Percentiles rank a stretch among this genome's conserved stretches.
Conservation (phyloP, 2,888 invertebrate species). For the Scaptomyza caliginosa region DNA sequence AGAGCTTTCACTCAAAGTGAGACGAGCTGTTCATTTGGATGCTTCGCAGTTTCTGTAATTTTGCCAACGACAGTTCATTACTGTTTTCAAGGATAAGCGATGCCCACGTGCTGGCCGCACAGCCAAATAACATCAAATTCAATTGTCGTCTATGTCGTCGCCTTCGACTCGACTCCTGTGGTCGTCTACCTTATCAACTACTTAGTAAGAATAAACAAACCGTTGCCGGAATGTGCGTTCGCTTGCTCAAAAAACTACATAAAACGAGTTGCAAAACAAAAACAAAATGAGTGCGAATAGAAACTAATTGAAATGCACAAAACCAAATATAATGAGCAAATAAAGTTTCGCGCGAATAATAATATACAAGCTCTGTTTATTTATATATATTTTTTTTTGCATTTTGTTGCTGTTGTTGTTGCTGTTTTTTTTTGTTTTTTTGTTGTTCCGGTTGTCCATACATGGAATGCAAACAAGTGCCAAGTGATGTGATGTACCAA, state of each 20-base stretch:
- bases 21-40: slow-evolving; percentile 58
- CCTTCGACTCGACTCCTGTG: slow-evolving; percentile 2
- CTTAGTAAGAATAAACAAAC: slow-evolving; percentile 9
- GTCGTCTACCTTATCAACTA: slow-evolving; percentile 10
- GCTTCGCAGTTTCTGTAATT: slow-evolving; percentile 56
- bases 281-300: not conserved
- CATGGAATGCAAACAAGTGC: slow-evolving; percentile 36
- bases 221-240: not conserved
- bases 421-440: no score
- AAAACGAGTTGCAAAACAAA: not conserved
- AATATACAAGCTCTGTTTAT: slow-evolving; percentile 8
- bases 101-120: slow-evolving; percentile 58
- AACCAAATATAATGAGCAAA: slow-evolving; percentile 1
- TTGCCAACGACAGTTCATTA: slow-evolving; percentile 70
- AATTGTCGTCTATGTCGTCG: slow-evolving; percentile 42
- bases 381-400: not conserved
- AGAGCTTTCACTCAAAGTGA: slow-evolving; percentile 42
- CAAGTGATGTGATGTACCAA: slow-evolving; percentile 13
- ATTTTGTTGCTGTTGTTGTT: slow-evolving; percentile 2
- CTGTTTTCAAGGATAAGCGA: slow-evolving; percentile 74
- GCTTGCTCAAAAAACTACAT: not conserved
- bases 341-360: slow-evolving; percentile 13
- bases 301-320: not conserved
- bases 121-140: slow-evolving; percentile 20
- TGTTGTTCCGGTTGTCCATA: slow-evolving; percentile 2